Conservation (phyloP, 2,888 invertebrate species). For the Dioctria rufipes region DNA sequence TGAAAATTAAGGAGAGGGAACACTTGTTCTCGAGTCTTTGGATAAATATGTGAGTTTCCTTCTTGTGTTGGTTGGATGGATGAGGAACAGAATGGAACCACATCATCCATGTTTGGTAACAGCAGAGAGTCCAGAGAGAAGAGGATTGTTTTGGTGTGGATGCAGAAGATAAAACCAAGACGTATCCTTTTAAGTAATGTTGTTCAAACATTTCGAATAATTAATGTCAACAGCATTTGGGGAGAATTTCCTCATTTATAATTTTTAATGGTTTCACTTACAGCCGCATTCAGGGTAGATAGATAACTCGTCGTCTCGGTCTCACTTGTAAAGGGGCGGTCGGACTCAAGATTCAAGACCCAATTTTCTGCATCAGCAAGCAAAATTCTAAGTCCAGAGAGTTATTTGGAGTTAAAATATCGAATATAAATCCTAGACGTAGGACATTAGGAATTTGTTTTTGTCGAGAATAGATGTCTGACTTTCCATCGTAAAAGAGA, state of each 20-base stretch:
- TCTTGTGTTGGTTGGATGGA: background rate
- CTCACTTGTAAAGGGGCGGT: slow-evolving; percentile 5
- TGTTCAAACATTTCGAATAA: slow-evolving; percentile 43
- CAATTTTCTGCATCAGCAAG: slow-evolving; percentile 35
- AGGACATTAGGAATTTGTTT: too few species aligned
- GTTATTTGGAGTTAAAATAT: background rate
- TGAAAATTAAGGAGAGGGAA: slow-evolving; percentile 6
- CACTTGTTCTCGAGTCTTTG: background rate
- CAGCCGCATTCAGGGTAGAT: background rate
- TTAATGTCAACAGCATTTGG: slow-evolving; percentile 49
- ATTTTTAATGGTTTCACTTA: slow-evolving; percentile 41
- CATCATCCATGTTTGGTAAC: background rate
- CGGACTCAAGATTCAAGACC: background rate
- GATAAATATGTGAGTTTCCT: background rate
- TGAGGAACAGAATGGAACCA: background rate
- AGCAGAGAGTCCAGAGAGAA: background rate
- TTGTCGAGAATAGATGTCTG: too few species aligned
- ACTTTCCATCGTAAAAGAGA: too few species aligned
- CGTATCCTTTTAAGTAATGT: slow-evolving; percentile 13
- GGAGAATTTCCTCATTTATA: slow-evolving; percentile 35
- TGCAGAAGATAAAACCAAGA: slow-evolving; percentile 23
- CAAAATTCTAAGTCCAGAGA: slow-evolving; percentile 17
- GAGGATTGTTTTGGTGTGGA: background rate
- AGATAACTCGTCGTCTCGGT: background rate
- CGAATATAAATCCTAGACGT: too few species aligned